These are phyloP conservation scores for Sardina pilchardus DNA, from an alignment of 2,113 vertebrate species.

Conservation along the genomic window DNA sequence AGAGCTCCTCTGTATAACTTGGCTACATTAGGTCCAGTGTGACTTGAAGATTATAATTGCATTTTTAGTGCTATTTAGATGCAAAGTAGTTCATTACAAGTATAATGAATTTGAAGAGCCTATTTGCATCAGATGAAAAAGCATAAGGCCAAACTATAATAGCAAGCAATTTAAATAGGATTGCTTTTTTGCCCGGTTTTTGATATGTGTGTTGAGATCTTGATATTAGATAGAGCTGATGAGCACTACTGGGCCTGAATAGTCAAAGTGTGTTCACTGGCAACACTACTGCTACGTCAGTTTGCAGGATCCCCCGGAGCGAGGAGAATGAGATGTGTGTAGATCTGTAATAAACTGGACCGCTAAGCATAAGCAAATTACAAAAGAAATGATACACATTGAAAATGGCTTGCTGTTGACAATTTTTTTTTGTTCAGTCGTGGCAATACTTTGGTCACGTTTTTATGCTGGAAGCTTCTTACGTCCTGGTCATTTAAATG, in stretches of 20 bases:
- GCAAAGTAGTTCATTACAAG: conserved; percentile 52
- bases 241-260: neutral
- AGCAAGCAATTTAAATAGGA: conserved; percentile 33
- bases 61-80: conserved; percentile 45
- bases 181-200: neutral
- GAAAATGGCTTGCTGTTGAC: neutral
- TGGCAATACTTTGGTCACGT: neutral
- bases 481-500: neutral
- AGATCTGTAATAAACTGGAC: neutral
- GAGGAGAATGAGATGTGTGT: neutral
- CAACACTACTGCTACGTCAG: neutral
- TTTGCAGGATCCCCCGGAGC: neutral
- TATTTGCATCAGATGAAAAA: conserved; percentile 46
- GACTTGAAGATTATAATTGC: conserved; percentile 38
- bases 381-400: neutral
- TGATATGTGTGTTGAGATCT: conserved; percentile 22
- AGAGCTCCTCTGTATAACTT: conserved; percentile 17
- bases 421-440: neutral
- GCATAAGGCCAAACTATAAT: conserved; percentile 31
- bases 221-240: conserved; percentile 9
- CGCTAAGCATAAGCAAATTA: conserved; percentile 4
- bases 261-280: neutral
- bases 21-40: conserved; percentile 23
- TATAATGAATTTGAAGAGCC: conserved; percentile 45
- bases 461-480: neutral